Base-by-base conservation (phyloP, 2,888 invertebrate species). In the Cephonodes hylas region DNA sequence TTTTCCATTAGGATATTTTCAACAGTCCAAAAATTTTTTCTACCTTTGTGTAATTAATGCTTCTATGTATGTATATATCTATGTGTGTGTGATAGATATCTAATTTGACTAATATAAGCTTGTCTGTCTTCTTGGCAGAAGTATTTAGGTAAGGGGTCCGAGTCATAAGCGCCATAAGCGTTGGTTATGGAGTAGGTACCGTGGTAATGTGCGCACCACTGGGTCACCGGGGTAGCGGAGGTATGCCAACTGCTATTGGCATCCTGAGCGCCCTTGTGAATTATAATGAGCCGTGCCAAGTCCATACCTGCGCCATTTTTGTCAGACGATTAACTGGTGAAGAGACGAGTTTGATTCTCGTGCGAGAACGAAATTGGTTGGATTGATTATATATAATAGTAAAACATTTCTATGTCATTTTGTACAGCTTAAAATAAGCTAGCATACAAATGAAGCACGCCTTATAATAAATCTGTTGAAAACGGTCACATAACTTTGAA, bases 211-310 rank as follows among this genome's bases (percentile, higher is more conserved):
- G 74, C 69, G 65, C 27, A 63, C 42, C 66, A 81, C 84, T 88
- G 74, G 88, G 89, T 89, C 80, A 89, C 67, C 72, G 77, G 86
- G 85, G 80, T 86, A 83, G 66, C 67, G 69, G 72, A 77, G 81
- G 82, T 76, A 81, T 81, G 81, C 73, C 69, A 73, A 70, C 64
- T 68, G 70, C 67, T 67, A 65, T 63, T 61, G 71, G 76, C 77
- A 81, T 86, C 84, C 85, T 84, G 81, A 67, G 76, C 59, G 63
- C 65, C 64, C 69, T 64, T 38, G 42, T 75, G 87, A 81, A 88
- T 88, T 73, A 66, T 69, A 88, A 87, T 86, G 74, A 83, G 79
- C 13, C 22, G 13, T 22, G 45, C 27, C 31, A 27, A 27, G 53
- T 5, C 7, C 23, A 5, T 27, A 18, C 10, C 3, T 3, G 18